A percentile compares a stretch with the other conserved stretches of the same genome.
These are phyloP conservation scores for Eucera pruinosa DNA, from an alignment of 2,888 invertebrate genomes.

Conservation along the genomic window DNA sequence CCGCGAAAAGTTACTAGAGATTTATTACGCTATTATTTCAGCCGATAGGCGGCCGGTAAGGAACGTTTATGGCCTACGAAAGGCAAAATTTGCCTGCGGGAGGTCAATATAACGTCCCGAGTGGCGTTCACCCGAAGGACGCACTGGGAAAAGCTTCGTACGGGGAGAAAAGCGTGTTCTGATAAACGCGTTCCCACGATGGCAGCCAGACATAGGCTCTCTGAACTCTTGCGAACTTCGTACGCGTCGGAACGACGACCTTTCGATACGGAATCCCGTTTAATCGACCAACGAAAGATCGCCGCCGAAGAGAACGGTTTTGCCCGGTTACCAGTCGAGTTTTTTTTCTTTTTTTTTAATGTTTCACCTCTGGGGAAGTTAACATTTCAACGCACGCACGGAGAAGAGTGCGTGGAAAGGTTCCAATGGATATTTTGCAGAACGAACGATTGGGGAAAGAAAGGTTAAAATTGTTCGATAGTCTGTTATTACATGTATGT, in stretches of 20 bases:
- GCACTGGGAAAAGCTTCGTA: constrained; percentile 13
- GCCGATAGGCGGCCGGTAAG: constrained; percentile 64
- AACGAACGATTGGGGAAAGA: too few relatives aligned
- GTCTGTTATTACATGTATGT: too few relatives aligned
- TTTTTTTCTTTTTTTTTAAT: not conserved
- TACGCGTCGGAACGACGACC: constrained; percentile 30
- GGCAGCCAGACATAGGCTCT: constrained; percentile 5
- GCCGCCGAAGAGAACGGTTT: not conserved
- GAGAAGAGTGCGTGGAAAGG: too few relatives aligned
- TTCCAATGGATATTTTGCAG: too few relatives aligned
- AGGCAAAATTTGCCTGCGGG: constrained; percentile 72
- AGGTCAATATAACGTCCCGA: constrained; percentile 67
- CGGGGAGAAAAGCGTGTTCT: constrained; percentile 50
- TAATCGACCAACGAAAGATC: constrained; percentile 3
- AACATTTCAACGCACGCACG: too few relatives aligned
- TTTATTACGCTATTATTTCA: constrained; percentile 78
- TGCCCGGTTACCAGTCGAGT: not conserved
- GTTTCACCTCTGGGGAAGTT: too few relatives aligned
- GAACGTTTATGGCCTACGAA: constrained; percentile 60
- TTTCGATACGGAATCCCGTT: constrained; percentile 22
- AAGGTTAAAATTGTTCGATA: too few relatives aligned
- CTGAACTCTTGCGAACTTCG: not conserved
- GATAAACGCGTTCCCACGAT: constrained; percentile 61
- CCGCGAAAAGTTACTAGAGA: constrained; percentile 73
- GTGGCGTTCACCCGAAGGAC: not conserved